Base-by-base conservation (phyloP, 2,797 vertebrate genomes). In the Gorsachius magnificus region DNA sequence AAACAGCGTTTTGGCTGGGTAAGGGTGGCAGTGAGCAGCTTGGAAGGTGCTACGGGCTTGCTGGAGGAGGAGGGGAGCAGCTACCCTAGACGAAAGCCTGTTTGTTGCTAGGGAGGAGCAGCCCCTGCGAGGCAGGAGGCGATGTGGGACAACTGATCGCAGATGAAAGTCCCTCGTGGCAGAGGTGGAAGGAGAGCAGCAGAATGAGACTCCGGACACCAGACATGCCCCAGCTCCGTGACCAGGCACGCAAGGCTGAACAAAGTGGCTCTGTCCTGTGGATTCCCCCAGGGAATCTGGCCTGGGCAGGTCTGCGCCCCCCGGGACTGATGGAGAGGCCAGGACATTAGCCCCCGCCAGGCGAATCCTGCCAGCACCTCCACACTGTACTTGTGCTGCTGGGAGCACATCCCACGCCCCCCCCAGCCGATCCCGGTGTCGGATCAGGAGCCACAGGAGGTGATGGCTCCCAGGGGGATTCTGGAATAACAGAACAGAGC, bases 111-210 rank as follows among this genome's bases (percentile, higher is more conserved):
- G 7, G 64, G 60, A 90, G 31, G 43, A 86, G 16, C 64, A 80
- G 36, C 51, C 68, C 21, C 51, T 33, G 8, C 0, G 1, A 63
- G 43, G 54, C 68, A 65, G 75, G 68, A 80, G 76, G 46, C 63
- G 68, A 77, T 0, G 0, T 22, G 57, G 31, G 57, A 75, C 0
- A 0, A 74, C 43, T 1, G 0, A 51, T 48, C 2, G 3, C 50
- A 43, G 70, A 33, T 64, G 8, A 18, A 90, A 61, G 57, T 53
- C 45, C 36, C 41, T 28, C 2, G 6, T 63, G 66, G 41, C 63
- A 83, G 50, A n/a, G 17, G 16, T 29, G 35, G 50, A 69, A 85
- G 54, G 50, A 87, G 51, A 81, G 45, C 41, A 54, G 61, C 54
- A 80, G 33, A n/a, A 85, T 60, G 71, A 71, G 11, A 54, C 50